These are phyloP conservation scores for Ceraclea dissimilis DNA, from an alignment of 2,888 invertebrate genomes.

Conservation along the genomic window DNA sequence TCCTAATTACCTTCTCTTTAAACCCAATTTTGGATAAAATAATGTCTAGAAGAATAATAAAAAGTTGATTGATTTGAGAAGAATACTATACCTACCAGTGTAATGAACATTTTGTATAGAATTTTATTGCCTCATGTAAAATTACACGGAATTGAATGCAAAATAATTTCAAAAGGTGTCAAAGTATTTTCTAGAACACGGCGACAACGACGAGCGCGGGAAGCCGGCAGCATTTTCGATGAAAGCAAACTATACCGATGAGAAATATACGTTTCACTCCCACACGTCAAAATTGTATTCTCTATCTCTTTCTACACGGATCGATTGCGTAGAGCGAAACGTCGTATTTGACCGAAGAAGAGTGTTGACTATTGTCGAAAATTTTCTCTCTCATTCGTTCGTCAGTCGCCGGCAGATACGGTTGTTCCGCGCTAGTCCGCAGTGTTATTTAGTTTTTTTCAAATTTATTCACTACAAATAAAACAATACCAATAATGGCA, in stretches of 20 bases:
- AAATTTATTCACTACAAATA: constrained; percentile 7
- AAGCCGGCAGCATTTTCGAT: constrained; percentile 21
- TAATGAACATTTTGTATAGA: too few species aligned
- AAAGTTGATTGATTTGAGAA: too few species aligned
- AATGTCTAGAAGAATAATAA: too few species aligned
- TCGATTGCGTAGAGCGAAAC: constrained; percentile 4
- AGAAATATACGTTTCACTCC: not conserved
- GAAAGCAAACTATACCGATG: constrained; percentile 8
- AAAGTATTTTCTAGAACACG: constrained; percentile 26
- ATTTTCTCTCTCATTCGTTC: constrained; percentile 26
- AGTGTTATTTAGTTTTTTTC: constrained; percentile 13
- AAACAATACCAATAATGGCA: constrained; percentile 49
- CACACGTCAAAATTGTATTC: not conserved
- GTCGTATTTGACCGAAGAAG: constrained; percentile 15
- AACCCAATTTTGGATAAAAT: too few species aligned
- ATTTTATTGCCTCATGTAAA: too few species aligned
- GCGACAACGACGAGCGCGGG: constrained; percentile 27
- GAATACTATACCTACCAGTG: too few species aligned
- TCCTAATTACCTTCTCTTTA: too few species aligned
- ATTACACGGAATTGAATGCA: too few species aligned
- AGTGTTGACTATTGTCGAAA: constrained; percentile 13
- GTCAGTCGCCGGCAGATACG: constrained; percentile 23
- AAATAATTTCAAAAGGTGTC: constrained; percentile 16
- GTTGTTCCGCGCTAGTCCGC: constrained; percentile 17
- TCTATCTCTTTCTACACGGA: not conserved